These are phyloP conservation scores for Drosophila quinaria DNA, from an alignment of 2,888 invertebrate genomes.

Conservation along the genomic window DNA sequence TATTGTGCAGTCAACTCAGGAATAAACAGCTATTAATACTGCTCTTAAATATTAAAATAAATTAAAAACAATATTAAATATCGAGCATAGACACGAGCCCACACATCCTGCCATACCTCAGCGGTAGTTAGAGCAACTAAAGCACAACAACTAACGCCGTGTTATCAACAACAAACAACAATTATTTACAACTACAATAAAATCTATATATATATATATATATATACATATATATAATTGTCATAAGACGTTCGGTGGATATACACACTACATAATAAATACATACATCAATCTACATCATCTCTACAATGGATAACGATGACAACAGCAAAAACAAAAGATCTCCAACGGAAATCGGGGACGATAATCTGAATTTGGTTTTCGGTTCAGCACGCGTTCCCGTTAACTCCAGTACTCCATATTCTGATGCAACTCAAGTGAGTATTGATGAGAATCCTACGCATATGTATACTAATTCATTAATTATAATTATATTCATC, in stretches of 20 bases:
- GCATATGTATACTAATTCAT: not conserved
- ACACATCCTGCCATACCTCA: constrained; percentile 35
- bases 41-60: constrained; percentile 14
- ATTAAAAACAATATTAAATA: constrained; percentile 16
- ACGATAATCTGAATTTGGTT: constrained; percentile 86
- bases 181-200: constrained; percentile 30
- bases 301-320: constrained; percentile 51
- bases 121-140: constrained; percentile 23
- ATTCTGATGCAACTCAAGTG: constrained; percentile 99
- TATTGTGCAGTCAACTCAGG: constrained; percentile 81
- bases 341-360: constrained; percentile 57
- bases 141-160: constrained; percentile 17
- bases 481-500: too few relatives aligned
- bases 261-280: constrained; percentile 34
- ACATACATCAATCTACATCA: constrained; percentile 26
- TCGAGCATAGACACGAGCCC: constrained; percentile 29
- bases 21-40: constrained; percentile 60
- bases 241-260: constrained; percentile 44
- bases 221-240: constrained; percentile 25
- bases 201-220: constrained; percentile 14
- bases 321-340: constrained; percentile 53
- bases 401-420: constrained; percentile 96
- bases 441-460: constrained; percentile 85
- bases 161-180: constrained; percentile 16
- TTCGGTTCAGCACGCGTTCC: constrained; percentile 97